Base-by-base conservation (phyloP, 2,797 vertebrate genomes). In the Ceyx erithaca region DNA sequence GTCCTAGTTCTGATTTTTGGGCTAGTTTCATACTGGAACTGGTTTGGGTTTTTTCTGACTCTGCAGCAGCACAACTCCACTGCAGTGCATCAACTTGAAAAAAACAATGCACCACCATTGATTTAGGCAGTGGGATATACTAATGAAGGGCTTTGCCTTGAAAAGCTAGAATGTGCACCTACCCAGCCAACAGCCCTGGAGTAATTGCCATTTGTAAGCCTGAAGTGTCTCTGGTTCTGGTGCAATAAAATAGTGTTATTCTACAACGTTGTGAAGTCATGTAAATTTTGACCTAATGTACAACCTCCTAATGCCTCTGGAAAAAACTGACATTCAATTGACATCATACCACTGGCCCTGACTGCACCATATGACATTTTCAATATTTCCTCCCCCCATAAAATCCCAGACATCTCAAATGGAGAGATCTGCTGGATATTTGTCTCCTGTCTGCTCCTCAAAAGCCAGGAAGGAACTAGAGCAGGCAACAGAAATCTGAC, bases 381-480 rank as follows among this genome's bases (percentile, higher is more conserved):
- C 77, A 67, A 0, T 4, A 3, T 67, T 84, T 52, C 33, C 71
- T 90, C 31, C 31, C 62, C 35, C 55, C 46, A 12, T 12, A 73
- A 58, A 14, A 7, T 88, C 83, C 80, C 78, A 33, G 51, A 54
- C 40, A 46, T 68, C 90, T 95, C 89, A 92, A 81, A 66, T 83
- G 80, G 67, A 77, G 78, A 82, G 75, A 55, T 75, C 88, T 84
- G 91, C 54, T 87, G 91, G 71, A 25, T 80, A 62, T 93, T 91
- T 96, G 92, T 71, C 94, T 92, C 54, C 80, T n/a, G 52, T 61
- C 54, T 68, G 64, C 41, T 20, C 64, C 82, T 79, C 2, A 0
- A 82, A 87, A 94, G 90, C 89, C 93, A 92, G 89, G 45, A 82
- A 83, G 71, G 68, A 95, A 85, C 84, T 92, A 77, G 71, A 93